Conservation (phyloP, 2,888 invertebrate genomes). For the Leistus spinibarbis region DNA sequence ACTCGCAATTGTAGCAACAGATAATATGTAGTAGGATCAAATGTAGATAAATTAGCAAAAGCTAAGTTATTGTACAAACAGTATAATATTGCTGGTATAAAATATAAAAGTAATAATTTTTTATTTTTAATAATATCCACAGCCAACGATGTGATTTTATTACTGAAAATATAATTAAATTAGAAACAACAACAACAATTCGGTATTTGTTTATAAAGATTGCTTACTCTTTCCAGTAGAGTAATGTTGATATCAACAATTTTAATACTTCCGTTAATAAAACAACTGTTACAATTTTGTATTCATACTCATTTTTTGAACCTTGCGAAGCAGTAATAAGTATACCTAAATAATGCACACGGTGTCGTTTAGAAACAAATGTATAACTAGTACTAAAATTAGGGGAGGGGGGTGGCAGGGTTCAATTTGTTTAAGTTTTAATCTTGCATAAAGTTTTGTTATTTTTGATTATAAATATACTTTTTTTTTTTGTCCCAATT, state of each 20-base stretch:
- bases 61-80: conserved; percentile 94
- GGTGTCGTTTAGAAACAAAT: too few species aligned
- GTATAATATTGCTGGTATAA: conserved; percentile 89
- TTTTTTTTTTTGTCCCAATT: conserved; percentile 7
- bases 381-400: background rate
- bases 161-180: conserved; percentile 61
- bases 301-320: conserved; percentile 78
- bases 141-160: conserved; percentile 62
- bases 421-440: too few species aligned
- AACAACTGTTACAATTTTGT: conserved; percentile 88
- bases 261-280: conserved; percentile 87
- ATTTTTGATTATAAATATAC: too few species aligned
- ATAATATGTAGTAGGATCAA: conserved; percentile 95
- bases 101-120: conserved; percentile 77
- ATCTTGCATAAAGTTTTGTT: too few species aligned
- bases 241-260: conserved; percentile 70
- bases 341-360: conserved; percentile 72
- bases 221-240: conserved; percentile 75
- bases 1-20: conserved; percentile 88
- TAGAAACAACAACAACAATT: background rate
- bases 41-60: conserved; percentile 86
- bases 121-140: conserved; percentile 65
- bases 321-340: conserved; percentile 90
- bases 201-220: background rate
- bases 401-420: too few species aligned